Conservation (phyloP, 2,113 vertebrate species). For the Chionis minor region DNA sequence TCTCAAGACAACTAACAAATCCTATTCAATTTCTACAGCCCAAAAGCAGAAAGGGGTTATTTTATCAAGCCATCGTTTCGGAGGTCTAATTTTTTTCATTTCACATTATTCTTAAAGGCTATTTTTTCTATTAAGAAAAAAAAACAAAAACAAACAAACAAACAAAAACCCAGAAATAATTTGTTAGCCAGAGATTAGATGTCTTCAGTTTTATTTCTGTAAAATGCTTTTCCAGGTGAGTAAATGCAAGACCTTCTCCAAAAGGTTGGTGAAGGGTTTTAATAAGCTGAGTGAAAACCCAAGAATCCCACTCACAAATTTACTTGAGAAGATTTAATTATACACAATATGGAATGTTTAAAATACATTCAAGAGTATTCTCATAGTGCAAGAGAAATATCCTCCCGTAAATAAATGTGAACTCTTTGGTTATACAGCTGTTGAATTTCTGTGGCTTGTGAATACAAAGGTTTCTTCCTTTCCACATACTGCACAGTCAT, state of each 20-base stretch:
- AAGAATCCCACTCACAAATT: background rate
- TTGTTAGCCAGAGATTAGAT: background rate
- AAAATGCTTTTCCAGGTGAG: background rate
- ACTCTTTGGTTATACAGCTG: background rate
- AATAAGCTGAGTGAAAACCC: background rate
- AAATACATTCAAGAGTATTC: background rate
- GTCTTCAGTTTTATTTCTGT: background rate
- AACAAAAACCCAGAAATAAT: background rate
- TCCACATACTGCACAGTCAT: background rate
- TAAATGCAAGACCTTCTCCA: background rate
- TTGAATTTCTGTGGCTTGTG: background rate
- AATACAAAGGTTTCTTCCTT: background rate
- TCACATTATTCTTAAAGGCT: background rate
- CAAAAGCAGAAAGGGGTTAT: background rate
- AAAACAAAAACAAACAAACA: background rate
- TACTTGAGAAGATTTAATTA: background rate
- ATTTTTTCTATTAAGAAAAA: background rate
- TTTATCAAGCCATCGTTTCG: background rate
- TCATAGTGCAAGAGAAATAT: background rate
- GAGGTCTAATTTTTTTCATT: background rate
- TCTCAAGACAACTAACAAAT: background rate
- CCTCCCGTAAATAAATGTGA: background rate
- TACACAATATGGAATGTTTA: background rate
- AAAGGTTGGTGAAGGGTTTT: background rate
- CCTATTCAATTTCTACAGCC: background rate